Evolutionary conservation across 2,888 invertebrate species (phyloP).

Genomic region (Fragum fragum): DNA sequence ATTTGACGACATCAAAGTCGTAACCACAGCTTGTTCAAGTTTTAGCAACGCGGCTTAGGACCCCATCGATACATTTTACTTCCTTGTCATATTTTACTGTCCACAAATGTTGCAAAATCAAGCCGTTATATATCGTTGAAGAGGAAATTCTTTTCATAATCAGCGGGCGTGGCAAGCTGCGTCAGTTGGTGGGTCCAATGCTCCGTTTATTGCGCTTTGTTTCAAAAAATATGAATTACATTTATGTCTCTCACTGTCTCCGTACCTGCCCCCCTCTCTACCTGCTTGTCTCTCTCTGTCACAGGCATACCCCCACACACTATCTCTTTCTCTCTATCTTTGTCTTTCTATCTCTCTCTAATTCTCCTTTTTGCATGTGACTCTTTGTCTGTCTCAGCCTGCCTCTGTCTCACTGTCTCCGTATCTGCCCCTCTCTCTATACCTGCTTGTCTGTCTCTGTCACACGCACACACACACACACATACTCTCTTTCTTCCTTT

Average conservation of each 20-base stretch:
- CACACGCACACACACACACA: too few species aligned
- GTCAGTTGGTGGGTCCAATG: background rate
- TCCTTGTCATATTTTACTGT: too few species aligned
- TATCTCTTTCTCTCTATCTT: too few species aligned
- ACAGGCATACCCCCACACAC: background rate
- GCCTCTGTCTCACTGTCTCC: background rate
- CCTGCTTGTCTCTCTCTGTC: background rate
- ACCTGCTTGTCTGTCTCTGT: background rate
- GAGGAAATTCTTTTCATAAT: too few species aligned
- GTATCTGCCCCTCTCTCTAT: background rate
- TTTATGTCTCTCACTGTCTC: background rate
- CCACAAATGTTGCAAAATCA: too few species aligned
- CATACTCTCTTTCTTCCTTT: too few species aligned
- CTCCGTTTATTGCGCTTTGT: background rate
- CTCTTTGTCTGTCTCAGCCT: background rate
- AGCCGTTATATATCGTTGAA: too few species aligned
- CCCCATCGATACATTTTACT: too few species aligned
- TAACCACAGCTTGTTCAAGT: too few species aligned
- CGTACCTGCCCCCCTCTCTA: background rate
- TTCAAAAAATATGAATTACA: background rate
- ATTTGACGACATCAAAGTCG: too few species aligned
- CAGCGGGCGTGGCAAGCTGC: background rate
- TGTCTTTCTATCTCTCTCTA: too few species aligned
- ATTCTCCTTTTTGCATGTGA: background rate
- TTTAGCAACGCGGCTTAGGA: too few species aligned